A percentile compares a stretch with the other conserved stretches of the same genome.
Evolutionary conservation across 2,797 vertebrate genomes (phyloP).

Genomic region (Poeciliopsis presidionis): DNA sequence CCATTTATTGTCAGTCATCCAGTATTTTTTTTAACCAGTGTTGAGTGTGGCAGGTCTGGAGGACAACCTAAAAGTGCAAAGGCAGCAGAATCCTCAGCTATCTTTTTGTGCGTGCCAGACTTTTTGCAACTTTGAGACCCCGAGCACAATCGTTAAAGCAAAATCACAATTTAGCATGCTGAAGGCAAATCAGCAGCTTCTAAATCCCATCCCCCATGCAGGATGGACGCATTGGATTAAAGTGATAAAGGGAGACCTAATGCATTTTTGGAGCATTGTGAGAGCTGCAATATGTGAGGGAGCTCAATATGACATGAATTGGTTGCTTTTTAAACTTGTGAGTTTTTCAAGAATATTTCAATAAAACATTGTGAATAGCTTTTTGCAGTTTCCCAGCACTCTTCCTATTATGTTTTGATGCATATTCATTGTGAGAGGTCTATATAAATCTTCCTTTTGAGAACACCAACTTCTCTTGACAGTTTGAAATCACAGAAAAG

Average conservation of each 20-base stretch:
- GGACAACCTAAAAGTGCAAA: conserved; percentile 35
- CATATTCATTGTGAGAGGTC: conserved; percentile 42
- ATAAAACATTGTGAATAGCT: conserved; percentile 48
- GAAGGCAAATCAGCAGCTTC: conserved; percentile 68
- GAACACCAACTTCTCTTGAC: conserved; percentile 45
- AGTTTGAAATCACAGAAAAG: conserved; percentile 49
- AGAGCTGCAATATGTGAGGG: conserved; percentile 51
- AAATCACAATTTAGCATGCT: conserved; percentile 58
- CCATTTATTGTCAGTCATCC: conserved; percentile 47
- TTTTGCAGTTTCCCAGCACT: conserved; percentile 34
- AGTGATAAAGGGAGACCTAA: conserved; percentile 68
- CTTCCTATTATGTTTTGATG: conserved; percentile 41
- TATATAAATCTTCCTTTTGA: conserved; percentile 41
- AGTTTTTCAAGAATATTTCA: conserved; percentile 56
- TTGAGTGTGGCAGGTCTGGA: conserved; percentile 22
- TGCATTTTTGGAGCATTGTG: conserved; percentile 54
- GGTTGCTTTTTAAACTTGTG: conserved; percentile 60
- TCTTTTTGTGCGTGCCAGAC: conserved; percentile 37
- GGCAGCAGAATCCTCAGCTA: conserved; percentile 41
- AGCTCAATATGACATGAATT: conserved; percentile 66
- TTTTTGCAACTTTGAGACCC: conserved; percentile 24
- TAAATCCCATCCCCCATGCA: conserved; percentile 62
- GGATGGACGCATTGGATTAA: conserved; percentile 69
- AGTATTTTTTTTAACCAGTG: conserved; percentile 19
- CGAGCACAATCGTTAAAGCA: conserved; percentile 48